Evolutionary conservation across 2,113 vertebrate species (phyloP).

Genomic region (Siniperca chuatsi): DNA sequence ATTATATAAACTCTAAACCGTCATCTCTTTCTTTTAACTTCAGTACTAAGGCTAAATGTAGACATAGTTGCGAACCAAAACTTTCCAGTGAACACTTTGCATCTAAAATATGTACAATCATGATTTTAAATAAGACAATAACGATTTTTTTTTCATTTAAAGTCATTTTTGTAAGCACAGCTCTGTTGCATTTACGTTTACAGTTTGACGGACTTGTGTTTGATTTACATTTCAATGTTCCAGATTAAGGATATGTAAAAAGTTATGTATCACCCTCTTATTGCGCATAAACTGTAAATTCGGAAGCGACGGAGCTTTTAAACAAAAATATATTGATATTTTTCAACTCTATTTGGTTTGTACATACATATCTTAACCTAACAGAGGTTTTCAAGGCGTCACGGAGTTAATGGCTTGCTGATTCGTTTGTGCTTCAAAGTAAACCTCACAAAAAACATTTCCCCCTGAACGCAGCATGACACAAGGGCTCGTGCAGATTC

Average conservation of each 20-base stretch:
- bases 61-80: not conserved
- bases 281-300: not conserved
- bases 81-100: not conserved
- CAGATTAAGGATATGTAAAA: not conserved
- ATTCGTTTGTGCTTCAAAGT: not conserved
- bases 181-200: not conserved
- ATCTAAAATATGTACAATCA: not conserved
- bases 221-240: not conserved
- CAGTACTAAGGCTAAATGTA: not conserved
- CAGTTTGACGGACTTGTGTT: not conserved
- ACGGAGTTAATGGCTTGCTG: not conserved
- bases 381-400: not conserved
- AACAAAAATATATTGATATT: not conserved
- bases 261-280: not conserved
- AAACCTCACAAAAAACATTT: not conserved
- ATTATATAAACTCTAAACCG: not conserved
- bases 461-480: constrained; percentile 58
- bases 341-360: not conserved
- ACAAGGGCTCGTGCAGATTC: not conserved
- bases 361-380: not conserved
- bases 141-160: not conserved
- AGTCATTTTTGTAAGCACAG: not conserved
- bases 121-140: not conserved
- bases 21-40: not conserved
- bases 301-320: not conserved